Base-by-base conservation (phyloP, 35 echinoderm and acorn worm species). In the Lytechinus variegatus region DNA sequence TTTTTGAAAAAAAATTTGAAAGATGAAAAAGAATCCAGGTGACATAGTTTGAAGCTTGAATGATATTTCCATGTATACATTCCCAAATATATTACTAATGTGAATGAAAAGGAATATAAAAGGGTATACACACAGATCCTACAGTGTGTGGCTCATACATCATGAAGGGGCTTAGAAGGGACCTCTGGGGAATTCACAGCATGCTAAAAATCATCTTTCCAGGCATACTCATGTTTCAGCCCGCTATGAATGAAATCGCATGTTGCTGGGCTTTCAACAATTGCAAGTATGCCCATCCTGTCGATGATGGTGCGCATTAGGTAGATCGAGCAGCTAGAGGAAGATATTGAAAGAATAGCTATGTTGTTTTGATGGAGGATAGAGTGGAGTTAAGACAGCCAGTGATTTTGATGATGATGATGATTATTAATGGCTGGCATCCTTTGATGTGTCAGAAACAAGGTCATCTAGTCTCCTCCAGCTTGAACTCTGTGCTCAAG, bases 371-470 rank as follows among this genome's bases (percentile, higher is more conserved):
- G 16, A 52, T 90, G 33, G 33, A 44, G 33, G 29, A 90, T 44
- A 44, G 11, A 90, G 52, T 79, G 66, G 88, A 54, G 88, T 54
- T 54, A 90, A 52, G 88, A 44, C 88, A 54, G 88, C 88, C 66
- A 52, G 88, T 90, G 28, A 90, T 54, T 90, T 44, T 28, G 52
- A 44, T 8, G 88, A 90, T 90, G 88, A 90, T 90, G 88, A 90
- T 90, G 88, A 21, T 90, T 90, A 90, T 90, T 90, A 90, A 90
- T 90, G 88, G 52, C 29, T 90, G 88, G 29, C 28, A 90, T 90
- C 88, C 28, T 9, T 21, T 52, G 29, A 44, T 29, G 88, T 90
- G 88, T 90, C 88, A 90, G 88, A 54, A 79, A 79, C 66, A 79
- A 79, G 66, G 66, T 79, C 19, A n/a, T 79, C 66, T 79, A 24